Conservation (phyloP, 2,797 vertebrate genomes). For the Danio jaintianensis region DNA sequence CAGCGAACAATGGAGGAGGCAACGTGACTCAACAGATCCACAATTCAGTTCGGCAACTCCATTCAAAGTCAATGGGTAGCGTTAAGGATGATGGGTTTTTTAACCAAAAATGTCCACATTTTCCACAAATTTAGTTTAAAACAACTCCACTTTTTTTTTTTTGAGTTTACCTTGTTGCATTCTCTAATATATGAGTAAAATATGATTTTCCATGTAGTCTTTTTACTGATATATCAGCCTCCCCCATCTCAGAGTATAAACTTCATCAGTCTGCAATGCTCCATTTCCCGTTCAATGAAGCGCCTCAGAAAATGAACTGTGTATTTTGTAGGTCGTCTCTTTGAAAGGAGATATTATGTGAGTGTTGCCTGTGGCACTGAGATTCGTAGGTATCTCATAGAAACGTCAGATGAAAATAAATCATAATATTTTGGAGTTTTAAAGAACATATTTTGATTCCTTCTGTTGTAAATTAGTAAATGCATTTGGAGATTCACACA, state of each 20-base stretch:
- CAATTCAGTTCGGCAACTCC: too few relatives aligned
- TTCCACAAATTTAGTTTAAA: too few relatives aligned
- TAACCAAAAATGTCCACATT: too few relatives aligned
- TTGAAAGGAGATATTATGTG: background rate
- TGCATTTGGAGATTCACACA: background rate
- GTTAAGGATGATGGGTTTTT: too few relatives aligned
- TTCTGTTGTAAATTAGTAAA: too few relatives aligned
- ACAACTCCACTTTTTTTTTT: too few relatives aligned
- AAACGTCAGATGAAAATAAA: background rate
- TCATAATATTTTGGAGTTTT: background rate
- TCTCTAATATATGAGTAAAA: background rate
- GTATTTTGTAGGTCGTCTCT: background rate
- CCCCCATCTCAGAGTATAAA: background rate
- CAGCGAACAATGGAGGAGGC: too few relatives aligned
- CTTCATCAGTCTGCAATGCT: background rate
- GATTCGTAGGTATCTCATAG: background rate
- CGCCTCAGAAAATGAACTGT: background rate
- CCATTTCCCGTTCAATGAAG: background rate
- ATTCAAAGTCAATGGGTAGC: too few relatives aligned
- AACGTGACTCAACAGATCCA: too few relatives aligned
- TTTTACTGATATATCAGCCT: background rate
- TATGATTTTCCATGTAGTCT: background rate
- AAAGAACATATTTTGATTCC: background rate
- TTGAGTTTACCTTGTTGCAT: too few relatives aligned
- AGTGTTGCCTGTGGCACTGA: background rate